Evolutionary conservation across 2,888 invertebrate genomes (phyloP), one percentile per base, ranked within the genome.

Genomic region (Antheraea assamensis): DNA sequence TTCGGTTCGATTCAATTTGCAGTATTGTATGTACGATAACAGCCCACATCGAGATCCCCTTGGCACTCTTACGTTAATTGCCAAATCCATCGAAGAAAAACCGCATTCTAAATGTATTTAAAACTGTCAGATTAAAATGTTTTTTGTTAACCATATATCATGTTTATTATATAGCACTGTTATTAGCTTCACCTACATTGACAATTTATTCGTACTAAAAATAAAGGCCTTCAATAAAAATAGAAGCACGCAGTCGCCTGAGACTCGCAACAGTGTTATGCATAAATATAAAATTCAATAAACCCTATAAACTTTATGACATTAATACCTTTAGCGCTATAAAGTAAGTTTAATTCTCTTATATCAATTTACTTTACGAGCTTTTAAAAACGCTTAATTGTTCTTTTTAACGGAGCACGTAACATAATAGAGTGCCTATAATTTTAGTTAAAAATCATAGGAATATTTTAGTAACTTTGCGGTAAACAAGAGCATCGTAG

Each of bases 281-380:
- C 76, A 71, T 74, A 77, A 76, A 75, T 77, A 77, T 81, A 82
- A 81, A 81, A 76, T 75, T 75, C 74, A 77, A 74, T 74, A 75
- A 76, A 73, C 66, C 74, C 75, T 72, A 78, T 78, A 75, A 76
- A 79, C 74, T 78, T 78, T 76, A 35, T 68, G 35, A 64, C 30
- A 30, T 64, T 31, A 68, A n/a, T 35, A 35, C 35, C 15, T 73
- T 75, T 73, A 74, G 73, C 68, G 73, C 35, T 68, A 31, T 19
- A 21, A 15, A 35, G 24, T 35, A 68, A 64, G 27, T 35, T 68
- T 68, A 35, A 35, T 21, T 35, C 35, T 68, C 13, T n/a, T 35
- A 68, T 64, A 64, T 58, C 24, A 64, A 21, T 27, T 15, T 30
- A 64, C 13, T 64, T 64, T 64, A 64, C 61, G 30, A 64, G 27